phyloP scores from a whole-genome alignment of 1,140 invertebrate genomes.

The Diplogasteroides magnus region DNA sequence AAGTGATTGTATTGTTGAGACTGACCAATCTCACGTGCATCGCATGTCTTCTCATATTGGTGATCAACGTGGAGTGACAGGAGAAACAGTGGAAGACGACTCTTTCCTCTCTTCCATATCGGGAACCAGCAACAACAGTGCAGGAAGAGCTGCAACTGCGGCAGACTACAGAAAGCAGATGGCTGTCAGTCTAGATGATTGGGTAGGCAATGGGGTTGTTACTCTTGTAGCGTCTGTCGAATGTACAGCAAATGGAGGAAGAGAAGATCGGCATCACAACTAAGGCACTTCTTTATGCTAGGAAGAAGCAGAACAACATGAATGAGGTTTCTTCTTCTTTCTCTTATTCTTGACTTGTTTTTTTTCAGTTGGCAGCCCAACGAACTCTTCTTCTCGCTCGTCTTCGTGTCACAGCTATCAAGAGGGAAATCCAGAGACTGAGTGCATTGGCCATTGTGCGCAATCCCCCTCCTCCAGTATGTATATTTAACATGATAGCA shows the following conservation, averaged over 20 bases:
- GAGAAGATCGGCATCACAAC: not conserved
- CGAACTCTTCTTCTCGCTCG: not conserved
- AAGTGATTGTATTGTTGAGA: too few relatives aligned
- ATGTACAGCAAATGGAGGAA: not conserved
- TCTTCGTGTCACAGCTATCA: not conserved
- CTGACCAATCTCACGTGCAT: too few relatives aligned
- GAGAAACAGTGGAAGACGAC: not conserved
- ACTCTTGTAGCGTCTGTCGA: not conserved
- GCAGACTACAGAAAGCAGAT: not conserved
- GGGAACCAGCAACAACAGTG: not conserved
- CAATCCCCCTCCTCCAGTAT: conserved; percentile 16
- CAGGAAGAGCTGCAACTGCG: not conserved
- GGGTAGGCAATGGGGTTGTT: not conserved
- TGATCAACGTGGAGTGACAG: too few relatives aligned
- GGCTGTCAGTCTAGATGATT: not conserved
- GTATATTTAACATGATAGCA: too few relatives aligned
- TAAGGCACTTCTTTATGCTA: not conserved
- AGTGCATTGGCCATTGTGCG: conserved; percentile 13
- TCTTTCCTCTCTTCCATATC: not conserved
- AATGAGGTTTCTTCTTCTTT: not conserved
- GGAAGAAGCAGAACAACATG: not conserved
- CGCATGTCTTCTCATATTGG: too few relatives aligned
- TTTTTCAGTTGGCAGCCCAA: not conserved
- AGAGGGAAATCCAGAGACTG: conserved; percentile 9
- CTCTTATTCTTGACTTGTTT: not conserved